Evolutionary conservation across 2,888 invertebrate species (phyloP), one percentile per base, ranked within the genome.

Genomic region (Smittia aterrima): DNA sequence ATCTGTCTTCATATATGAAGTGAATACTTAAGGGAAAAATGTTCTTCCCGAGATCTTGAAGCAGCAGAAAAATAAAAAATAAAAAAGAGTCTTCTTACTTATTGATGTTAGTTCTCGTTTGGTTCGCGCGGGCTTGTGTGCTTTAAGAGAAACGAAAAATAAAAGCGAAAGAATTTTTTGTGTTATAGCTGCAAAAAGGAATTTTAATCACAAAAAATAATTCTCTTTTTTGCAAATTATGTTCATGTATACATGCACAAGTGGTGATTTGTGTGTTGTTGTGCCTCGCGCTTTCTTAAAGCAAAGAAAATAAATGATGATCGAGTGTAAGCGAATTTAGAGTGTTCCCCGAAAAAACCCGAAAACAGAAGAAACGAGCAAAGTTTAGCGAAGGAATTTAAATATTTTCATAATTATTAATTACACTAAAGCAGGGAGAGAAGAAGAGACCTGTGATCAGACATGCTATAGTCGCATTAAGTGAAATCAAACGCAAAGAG

Each of bases 181-280:
- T 16, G 25, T 47, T 54, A 13, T 54, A 71, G 70, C 54, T 71
- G 70, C 54, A 54, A 54, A 68, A 71, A 71, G 54, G 54, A 71
- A 71, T 54, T 71, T 71, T 71, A 71, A 71, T 68, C 68, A 71
- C 32, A 54, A 32, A 32, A 70, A 32, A n/a, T 68, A 25, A 25
- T 68, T 68, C 47, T 16, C 47, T 47, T 13, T 47, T 3, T 58
- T 58, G 58, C 58, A 58, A 47, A 47, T 47, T 47, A 47, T 47
- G 58, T 20, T n/a, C 58, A 58, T 47, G 47, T 6, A 58, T 22
- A 58, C 24, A 58, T 22, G 24, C 24, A 22, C 58, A 47, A n/a
- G 16, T 13, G 11, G 16, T 47, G 13, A 38, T 38, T 38, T 38
- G 58, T 58, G 9, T 7, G 58, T 58, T 58, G 24, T 58, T 58